Conservation (phyloP, 1,140 invertebrate genomes). For the Calephelis virginiensis region DNA sequence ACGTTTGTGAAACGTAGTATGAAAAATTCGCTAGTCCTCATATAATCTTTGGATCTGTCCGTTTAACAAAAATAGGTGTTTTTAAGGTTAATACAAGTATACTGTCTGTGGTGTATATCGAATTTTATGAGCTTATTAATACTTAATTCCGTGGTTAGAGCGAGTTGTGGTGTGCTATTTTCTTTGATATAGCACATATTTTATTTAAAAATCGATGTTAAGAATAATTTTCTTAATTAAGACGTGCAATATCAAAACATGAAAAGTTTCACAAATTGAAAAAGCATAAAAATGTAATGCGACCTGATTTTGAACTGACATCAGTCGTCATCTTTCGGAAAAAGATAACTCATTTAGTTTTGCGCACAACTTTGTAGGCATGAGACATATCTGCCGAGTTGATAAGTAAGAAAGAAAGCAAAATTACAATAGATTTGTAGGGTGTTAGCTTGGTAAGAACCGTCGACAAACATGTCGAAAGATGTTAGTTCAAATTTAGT, state of each 20-base stretch:
- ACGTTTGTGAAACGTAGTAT: constrained; percentile 41
- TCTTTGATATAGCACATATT: constrained; percentile 51
- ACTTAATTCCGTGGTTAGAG: constrained; percentile 64
- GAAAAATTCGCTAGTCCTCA: constrained; percentile 61
- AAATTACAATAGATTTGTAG: too few relatives aligned
- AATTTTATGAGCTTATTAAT: constrained; percentile 76
- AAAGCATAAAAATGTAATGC: constrained; percentile 4
- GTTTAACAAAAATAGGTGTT: constrained; percentile 53
- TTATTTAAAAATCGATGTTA: constrained; percentile 1
- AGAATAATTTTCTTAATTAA: constrained; percentile 30
- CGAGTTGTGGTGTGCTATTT: constrained; percentile 26
- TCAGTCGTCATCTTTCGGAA: background rate
- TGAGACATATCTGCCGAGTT: too few relatives aligned
- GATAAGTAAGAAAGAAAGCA: too few relatives aligned
- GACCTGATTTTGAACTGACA: background rate
- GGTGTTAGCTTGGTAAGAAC: too few relatives aligned
- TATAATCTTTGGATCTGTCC: constrained; percentile 66
- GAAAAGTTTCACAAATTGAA: constrained; percentile 1
- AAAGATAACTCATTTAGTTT: too few relatives aligned
- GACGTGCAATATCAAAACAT: constrained; percentile 21
- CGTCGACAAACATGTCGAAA: too few relatives aligned
- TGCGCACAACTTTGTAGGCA: too few relatives aligned
- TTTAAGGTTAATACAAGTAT: constrained; percentile 64
- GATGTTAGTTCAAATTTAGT: background rate
- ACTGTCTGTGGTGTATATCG: constrained; percentile 71